phyloP scores from a whole-genome alignment of 2,113 vertebrate genomes.

The Amphilophus citrinellus region DNA sequence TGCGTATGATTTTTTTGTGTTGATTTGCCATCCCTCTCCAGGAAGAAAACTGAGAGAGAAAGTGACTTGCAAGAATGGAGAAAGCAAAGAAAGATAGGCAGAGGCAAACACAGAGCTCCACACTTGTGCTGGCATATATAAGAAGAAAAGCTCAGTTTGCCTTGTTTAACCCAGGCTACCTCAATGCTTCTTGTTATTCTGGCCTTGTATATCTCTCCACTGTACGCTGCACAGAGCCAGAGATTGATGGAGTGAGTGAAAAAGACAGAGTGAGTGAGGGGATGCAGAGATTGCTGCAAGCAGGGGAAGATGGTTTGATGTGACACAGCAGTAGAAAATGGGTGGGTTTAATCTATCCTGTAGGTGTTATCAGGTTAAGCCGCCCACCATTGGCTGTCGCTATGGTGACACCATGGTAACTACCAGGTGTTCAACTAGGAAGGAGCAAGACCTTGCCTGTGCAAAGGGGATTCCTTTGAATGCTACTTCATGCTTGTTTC shows the following conservation, averaged over 20 bases:
- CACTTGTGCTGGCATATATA: neutral
- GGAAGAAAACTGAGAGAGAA: neutral
- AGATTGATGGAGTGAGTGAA: constrained; percentile 25
- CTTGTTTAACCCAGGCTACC: constrained; percentile 27
- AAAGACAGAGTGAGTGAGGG: neutral
- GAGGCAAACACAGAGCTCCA: neutral
- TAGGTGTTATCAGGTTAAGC: constrained; percentile 67
- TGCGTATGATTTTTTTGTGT: neutral
- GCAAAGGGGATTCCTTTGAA: constrained; percentile 26
- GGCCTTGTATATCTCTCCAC: constrained; percentile 46
- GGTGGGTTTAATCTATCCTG: constrained; percentile 29
- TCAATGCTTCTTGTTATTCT: constrained; percentile 37
- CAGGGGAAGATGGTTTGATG: constrained; percentile 41
- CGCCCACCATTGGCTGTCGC: constrained; percentile 59
- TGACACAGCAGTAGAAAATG: constrained; percentile 38
- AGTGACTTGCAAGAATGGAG: neutral
- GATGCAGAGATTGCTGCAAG: constrained; percentile 23
- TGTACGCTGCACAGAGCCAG: constrained; percentile 22
- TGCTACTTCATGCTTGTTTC: neutral
- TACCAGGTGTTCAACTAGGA: constrained; percentile 55
- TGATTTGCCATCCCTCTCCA: neutral
- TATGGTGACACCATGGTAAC: constrained; percentile 72
- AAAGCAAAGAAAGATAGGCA: neutral
- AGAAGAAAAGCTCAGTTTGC: constrained; percentile 7
- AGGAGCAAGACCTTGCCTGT: constrained; percentile 21